Evolutionary conservation across 2,113 vertebrate genomes (phyloP).

Genomic region (Chaenogobius annularis): DNA sequence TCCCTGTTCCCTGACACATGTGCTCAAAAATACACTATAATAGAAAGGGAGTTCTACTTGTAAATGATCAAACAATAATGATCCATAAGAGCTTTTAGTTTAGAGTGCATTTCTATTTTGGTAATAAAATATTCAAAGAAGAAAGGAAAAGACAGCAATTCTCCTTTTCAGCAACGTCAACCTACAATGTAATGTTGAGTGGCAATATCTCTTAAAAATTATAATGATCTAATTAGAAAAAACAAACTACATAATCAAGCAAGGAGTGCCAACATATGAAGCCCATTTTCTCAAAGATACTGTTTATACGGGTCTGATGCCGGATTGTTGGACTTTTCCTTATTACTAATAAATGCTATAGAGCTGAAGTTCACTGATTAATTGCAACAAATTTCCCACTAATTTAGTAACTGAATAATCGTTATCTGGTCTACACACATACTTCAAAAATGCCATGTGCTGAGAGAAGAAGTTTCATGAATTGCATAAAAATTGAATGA

Average conservation of each 20-base stretch:
- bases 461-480: too few species aligned
- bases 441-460: too few species aligned
- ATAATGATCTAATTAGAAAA: background rate
- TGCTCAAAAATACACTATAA: constrained; percentile 31
- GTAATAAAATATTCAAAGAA: background rate
- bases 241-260: background rate
- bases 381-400: too few species aligned
- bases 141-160: background rate
- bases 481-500: too few species aligned
- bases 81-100: background rate
- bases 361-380: too few species aligned
- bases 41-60: background rate
- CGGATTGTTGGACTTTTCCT: too few species aligned
- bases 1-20: constrained; percentile 5
- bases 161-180: background rate
- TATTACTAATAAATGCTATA: too few species aligned
- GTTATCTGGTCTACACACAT: too few species aligned
- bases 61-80: background rate
- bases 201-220: background rate
- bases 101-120: background rate
- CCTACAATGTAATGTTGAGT: background rate
- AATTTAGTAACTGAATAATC: too few species aligned
- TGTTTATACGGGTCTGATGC: too few species aligned
- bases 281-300: too few species aligned
- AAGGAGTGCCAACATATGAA: background rate